These are phyloP conservation scores for Mellivora capensis DNA, from an alignment of 2,113 vertebrate species.

Conservation along the genomic window DNA sequence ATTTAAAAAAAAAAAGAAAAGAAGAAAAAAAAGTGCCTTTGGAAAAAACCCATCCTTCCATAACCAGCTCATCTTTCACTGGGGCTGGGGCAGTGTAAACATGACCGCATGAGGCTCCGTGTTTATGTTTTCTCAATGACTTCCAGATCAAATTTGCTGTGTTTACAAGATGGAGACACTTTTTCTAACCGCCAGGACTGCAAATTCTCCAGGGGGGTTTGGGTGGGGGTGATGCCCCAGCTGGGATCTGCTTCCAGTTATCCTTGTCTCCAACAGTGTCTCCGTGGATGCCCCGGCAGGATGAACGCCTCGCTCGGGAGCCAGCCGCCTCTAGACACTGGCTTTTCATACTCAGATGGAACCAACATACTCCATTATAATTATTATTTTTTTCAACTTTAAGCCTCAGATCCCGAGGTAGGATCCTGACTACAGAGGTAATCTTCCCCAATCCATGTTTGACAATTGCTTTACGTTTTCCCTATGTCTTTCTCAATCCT, in stretches of 20 bases:
- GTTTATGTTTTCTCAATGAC: conserved; percentile 75
- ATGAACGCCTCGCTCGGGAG: background rate
- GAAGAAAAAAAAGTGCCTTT: background rate
- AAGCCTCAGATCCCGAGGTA: background rate
- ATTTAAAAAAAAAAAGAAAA: background rate
- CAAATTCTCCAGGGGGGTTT: background rate
- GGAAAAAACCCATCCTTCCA: background rate
- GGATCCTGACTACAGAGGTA: background rate
- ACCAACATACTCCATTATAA: background rate
- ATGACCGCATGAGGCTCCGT: background rate
- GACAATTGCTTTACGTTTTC: background rate
- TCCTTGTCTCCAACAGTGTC: background rate
- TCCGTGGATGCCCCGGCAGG: background rate
- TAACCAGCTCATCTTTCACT: conserved; percentile 51
- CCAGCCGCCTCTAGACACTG: background rate
- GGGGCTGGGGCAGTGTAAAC: conserved; percentile 37
- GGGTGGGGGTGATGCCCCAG: background rate
- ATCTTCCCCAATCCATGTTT: too few species aligned
- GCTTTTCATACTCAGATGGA: background rate
- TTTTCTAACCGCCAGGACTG: conserved; percentile 56
- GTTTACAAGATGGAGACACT: conserved; percentile 74
- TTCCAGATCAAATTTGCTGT: conserved; percentile 73
- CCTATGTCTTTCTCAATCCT: background rate
- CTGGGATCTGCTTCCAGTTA: conserved; percentile 36
- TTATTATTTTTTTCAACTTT: conserved; percentile 30